A percentile compares a stretch with the other conserved stretches of the same genome.
Conservation (phyloP, 2,113 vertebrate species). For the Oncorhynchus kisutch region DNA sequence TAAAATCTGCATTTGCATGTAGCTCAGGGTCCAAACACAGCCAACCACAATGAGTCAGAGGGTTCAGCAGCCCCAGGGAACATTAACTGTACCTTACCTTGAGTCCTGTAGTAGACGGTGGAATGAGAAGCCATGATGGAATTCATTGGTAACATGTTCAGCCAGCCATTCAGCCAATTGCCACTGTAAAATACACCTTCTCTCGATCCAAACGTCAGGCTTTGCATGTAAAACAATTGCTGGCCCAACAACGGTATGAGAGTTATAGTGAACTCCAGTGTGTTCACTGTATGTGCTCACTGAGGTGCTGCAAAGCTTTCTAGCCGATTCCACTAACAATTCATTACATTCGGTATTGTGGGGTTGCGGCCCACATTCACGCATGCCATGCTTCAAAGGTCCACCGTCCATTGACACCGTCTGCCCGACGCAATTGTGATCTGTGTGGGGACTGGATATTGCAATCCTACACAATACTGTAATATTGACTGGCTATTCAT, state of each 20-base stretch:
- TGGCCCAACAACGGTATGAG: background rate
- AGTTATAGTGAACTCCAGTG: background rate
- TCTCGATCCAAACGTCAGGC: background rate
- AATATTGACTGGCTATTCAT: conserved; percentile 27
- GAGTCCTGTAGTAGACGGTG: background rate
- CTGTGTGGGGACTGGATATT: background rate
- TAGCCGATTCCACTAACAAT: conserved; percentile 25
- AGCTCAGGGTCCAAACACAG: conserved; percentile 9
- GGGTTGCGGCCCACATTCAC: conserved; percentile 29
- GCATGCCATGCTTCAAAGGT: conserved; percentile 23
- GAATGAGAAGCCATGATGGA: conserved; percentile 9
- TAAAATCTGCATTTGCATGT: conserved; percentile 22
- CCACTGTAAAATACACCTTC: background rate
- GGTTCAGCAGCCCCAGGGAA: conserved; percentile 18
- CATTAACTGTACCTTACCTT: background rate
- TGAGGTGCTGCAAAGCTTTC: conserved; percentile 37
- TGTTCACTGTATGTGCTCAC: conserved; percentile 22
- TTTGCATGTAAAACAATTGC: conserved; percentile 14
- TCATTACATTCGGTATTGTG: conserved; percentile 36
- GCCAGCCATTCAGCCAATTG: conserved; percentile 13
- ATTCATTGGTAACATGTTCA: conserved; percentile 31
- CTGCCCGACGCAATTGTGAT: background rate
- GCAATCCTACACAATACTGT: background rate
- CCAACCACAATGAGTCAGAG: conserved; percentile 6
- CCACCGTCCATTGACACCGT: conserved; percentile 6